Percentiles rank a stretch among this genome's conserved stretches.
phyloP scores from a whole-genome alignment of 2,797 vertebrate genomes.

The Acrossocheilus fasciatus region DNA sequence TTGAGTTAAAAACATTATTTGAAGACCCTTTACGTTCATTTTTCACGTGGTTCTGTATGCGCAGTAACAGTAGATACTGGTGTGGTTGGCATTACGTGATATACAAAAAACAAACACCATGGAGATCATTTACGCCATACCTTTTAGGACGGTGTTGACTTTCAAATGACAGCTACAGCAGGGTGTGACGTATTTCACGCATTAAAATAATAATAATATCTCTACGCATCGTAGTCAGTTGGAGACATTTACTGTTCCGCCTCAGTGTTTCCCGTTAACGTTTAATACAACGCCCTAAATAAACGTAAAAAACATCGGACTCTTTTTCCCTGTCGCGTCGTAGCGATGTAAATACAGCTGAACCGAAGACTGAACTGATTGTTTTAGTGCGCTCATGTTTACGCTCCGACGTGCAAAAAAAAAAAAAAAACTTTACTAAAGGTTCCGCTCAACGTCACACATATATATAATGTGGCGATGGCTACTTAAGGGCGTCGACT shows the following conservation, averaged over 20 bases:
- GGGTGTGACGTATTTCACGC: neutral
- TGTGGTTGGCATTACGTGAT: neutral
- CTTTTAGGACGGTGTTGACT: constrained; percentile 15
- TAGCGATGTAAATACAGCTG: neutral
- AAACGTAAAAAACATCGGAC: neutral
- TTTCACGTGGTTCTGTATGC: too few relatives aligned
- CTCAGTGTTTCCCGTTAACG: neutral
- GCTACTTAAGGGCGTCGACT: neutral
- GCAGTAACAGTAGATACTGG: neutral
- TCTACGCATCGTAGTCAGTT: neutral
- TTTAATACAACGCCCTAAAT: neutral
- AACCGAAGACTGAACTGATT: neutral
- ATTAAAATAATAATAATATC: constrained; percentile 1
- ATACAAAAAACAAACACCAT: neutral
- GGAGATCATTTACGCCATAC: neutral
- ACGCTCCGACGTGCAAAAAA: constrained; percentile 4
- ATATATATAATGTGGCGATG: neutral
- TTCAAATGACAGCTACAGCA: constrained; percentile 28
- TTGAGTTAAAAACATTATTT: neutral
- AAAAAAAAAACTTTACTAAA: neutral
- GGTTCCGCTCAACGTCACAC: constrained; percentile 21
- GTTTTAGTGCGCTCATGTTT: constrained; percentile 22
- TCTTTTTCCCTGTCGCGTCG: neutral
- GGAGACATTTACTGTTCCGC: neutral
- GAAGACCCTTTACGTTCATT: neutral